These are phyloP conservation scores for Macrobrachium rosenbergii DNA, from an alignment of 1,140 invertebrate species.

Conservation along the genomic window DNA sequence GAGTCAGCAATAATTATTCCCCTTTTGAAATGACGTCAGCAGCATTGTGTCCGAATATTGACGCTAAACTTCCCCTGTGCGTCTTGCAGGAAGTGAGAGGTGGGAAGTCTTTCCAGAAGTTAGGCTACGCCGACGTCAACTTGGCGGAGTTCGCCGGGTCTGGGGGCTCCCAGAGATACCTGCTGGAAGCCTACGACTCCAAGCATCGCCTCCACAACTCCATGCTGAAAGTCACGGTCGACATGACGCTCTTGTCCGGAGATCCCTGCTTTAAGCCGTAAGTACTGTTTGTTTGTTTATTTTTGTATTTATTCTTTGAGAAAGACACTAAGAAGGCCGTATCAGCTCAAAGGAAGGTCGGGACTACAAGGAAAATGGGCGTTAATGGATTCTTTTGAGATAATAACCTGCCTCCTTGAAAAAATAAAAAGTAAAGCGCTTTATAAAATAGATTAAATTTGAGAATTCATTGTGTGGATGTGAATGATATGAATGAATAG, in stretches of 20 bases:
- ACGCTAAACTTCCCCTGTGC: not conserved
- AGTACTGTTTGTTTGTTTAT: conserved; percentile 70
- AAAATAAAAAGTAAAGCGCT: too few relatives aligned
- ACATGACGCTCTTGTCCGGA: conserved; percentile 93
- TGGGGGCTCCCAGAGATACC: conserved; percentile 84
- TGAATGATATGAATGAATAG: too few relatives aligned
- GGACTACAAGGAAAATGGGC: not conserved
- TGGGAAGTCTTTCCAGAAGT: conserved; percentile 92
- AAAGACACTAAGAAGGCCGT: not conserved
- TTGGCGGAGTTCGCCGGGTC: conserved; percentile 95
- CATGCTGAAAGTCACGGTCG: conserved; percentile 89
- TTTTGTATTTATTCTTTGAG: not conserved
- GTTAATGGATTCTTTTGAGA: not conserved
- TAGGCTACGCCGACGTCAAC: conserved; percentile 97
- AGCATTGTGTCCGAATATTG: too few relatives aligned
- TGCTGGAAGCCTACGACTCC: conserved; percentile 93
- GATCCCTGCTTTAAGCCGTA: conserved; percentile 98
- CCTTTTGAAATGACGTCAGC: not conserved
- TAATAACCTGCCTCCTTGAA: too few relatives aligned
- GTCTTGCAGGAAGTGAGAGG: conserved; percentile 81
- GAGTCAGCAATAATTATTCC: not conserved
- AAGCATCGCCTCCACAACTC: conserved; percentile 94
- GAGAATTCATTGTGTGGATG: too few relatives aligned
- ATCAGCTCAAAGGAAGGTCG: not conserved
- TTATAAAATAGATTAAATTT: too few relatives aligned